phyloP scores from a whole-genome alignment of 1,140 invertebrate genomes.

The Zaprionus davidi region DNA sequence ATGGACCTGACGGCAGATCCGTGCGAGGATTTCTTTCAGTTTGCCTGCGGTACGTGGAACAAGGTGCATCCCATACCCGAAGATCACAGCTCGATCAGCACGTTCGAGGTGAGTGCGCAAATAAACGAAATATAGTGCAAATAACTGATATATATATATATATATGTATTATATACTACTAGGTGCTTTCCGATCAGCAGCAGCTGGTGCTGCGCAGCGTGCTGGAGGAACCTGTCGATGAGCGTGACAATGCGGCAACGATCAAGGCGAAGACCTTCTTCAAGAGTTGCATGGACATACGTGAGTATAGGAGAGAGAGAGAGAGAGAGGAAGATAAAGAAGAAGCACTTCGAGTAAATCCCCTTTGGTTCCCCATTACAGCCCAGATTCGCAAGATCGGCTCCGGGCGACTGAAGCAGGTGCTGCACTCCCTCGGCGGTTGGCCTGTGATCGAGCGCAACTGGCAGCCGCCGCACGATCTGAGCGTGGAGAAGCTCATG shows the following conservation, averaged over 20 bases:
- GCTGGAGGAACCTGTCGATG: constrained; percentile 88
- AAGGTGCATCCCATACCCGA: constrained; percentile 95
- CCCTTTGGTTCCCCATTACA: constrained; percentile 65
- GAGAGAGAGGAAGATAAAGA: background rate
- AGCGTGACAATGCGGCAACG: constrained; percentile 89
- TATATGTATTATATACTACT: background rate
- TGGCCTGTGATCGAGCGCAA: constrained; percentile 90
- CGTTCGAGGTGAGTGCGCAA: constrained; percentile 88
- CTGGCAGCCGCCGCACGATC: constrained; percentile 87
- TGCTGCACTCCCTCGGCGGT: constrained; percentile 88
- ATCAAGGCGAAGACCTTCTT: constrained; percentile 94
- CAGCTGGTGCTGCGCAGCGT: constrained; percentile 93
- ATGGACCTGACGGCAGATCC: constrained; percentile 93
- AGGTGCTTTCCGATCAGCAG: constrained; percentile 92
- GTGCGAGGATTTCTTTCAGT: constrained; percentile 95
- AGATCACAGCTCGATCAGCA: constrained; percentile 93
- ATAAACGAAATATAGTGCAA: too few relatives aligned
- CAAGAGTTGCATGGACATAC: constrained; percentile 93
- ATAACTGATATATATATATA: background rate
- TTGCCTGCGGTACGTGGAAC: constrained; percentile 95
- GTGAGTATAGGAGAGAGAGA: constrained; percentile 87
- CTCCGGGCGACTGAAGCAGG: constrained; percentile 87
- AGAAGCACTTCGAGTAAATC: background rate
- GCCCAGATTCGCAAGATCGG: constrained; percentile 90
- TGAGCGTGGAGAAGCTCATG: constrained; percentile 88